phyloP scores from a whole-genome alignment of 2,888 invertebrate species.

The Eupithecia vulgata region DNA sequence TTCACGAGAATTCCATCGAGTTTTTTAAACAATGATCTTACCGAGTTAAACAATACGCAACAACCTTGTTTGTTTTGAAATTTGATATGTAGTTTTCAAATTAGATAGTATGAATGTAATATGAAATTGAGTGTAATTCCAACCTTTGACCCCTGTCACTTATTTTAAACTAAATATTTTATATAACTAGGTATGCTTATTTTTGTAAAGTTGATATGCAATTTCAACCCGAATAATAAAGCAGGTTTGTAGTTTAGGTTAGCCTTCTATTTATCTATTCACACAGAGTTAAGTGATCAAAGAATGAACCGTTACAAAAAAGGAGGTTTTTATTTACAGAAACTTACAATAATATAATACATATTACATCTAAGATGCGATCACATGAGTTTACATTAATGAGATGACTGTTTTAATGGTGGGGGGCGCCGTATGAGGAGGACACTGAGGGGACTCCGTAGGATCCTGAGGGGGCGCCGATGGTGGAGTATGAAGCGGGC shows the following conservation, averaged over 20 bases:
- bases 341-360: conserved; percentile 80
- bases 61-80: background rate
- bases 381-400: conserved; percentile 78
- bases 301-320: conserved; percentile 57
- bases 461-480: conserved; percentile 76
- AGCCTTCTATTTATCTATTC: background rate
- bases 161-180: background rate
- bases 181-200: background rate
- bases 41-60: background rate
- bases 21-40: background rate
- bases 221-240: background rate
- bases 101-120: background rate
- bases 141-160: background rate
- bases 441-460: conserved; percentile 77
- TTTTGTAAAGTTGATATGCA: background rate
- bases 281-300: conserved; percentile 22
- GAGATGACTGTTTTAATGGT: conserved; percentile 78
- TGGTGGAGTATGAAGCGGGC: conserved; percentile 67
- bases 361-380: conserved; percentile 77
- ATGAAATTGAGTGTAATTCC: background rate
- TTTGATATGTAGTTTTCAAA: background rate
- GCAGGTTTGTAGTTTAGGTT: background rate
- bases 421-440: conserved; percentile 76
- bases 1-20: background rate
- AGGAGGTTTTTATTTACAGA: conserved; percentile 82